phyloP scores from a whole-genome alignment of 2,113 vertebrate genomes.

The Rhinoptilus africanus region DNA sequence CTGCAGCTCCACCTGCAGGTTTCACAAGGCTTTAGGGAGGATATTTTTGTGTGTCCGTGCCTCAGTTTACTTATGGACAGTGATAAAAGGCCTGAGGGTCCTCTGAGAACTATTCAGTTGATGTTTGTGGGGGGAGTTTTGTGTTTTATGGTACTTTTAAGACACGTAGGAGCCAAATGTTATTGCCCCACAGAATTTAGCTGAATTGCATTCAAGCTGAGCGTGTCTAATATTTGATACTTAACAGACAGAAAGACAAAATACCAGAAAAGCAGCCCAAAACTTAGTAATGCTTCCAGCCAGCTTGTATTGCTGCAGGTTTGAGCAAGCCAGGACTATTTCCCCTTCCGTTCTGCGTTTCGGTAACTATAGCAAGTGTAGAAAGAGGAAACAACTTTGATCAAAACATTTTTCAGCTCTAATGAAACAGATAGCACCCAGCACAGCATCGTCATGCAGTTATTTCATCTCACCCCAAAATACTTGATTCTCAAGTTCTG shows the following conservation, averaged over 20 bases:
- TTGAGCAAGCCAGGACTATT: not conserved
- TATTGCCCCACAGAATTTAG: not conserved
- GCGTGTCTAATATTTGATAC: not conserved
- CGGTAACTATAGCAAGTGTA: not conserved
- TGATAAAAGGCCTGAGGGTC: not conserved
- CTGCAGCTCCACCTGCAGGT: not conserved
- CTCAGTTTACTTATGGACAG: not conserved
- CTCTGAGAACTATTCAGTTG: not conserved
- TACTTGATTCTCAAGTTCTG: not conserved
- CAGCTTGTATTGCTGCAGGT: not conserved
- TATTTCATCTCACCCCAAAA: not conserved
- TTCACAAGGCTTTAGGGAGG: not conserved
- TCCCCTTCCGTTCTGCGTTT: not conserved
- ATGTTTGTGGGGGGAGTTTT: not conserved
- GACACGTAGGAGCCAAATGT: not conserved
- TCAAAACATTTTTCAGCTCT: constrained; percentile 2
- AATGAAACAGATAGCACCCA: not conserved
- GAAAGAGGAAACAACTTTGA: not conserved
- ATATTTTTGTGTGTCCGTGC: not conserved
- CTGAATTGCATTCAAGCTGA: not conserved
- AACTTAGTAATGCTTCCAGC: not conserved
- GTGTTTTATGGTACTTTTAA: not conserved
- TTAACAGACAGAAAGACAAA: not conserved
- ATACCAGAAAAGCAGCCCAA: not conserved
- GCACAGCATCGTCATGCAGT: not conserved